phyloP scores from a whole-genome alignment of 2,888 invertebrate species.

The Halictus quadricinctus region DNA sequence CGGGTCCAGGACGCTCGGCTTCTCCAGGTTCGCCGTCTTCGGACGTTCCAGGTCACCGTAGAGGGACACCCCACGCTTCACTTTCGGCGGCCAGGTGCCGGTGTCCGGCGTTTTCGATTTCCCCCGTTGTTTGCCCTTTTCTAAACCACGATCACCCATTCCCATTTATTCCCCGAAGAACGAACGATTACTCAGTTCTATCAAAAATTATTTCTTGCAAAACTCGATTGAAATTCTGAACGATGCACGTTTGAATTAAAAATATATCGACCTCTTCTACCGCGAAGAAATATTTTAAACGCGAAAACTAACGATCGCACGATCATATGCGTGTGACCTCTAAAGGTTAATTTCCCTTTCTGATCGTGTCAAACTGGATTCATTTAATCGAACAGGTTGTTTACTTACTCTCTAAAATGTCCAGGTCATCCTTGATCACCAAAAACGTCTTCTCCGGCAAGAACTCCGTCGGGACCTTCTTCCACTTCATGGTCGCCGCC shows the following conservation, averaged over 20 bases:
- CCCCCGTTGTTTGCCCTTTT: conserved; percentile 38
- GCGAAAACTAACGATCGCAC: too few relatives aligned
- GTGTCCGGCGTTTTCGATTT: conserved; percentile 67
- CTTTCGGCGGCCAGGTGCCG: conserved; percentile 77
- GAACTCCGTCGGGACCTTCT: conserved; percentile 69
- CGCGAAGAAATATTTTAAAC: background rate
- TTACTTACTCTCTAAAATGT: conserved; percentile 55
- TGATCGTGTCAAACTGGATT: background rate
- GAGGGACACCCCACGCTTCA: conserved; percentile 65
- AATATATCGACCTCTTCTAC: background rate
- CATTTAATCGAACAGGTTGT: background rate
- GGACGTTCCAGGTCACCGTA: conserved; percentile 79
- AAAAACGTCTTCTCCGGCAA: conserved; percentile 78
- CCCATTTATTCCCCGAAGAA: background rate
- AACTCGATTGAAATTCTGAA: background rate
- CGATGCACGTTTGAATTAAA: background rate
- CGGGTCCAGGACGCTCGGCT: conserved; percentile 84
- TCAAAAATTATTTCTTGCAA: background rate
- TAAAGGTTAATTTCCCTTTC: background rate
- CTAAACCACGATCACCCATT: conserved; percentile 16
- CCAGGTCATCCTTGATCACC: conserved; percentile 72
- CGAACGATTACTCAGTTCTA: background rate
- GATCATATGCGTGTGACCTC: background rate
- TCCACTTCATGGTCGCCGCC: conserved; percentile 75
- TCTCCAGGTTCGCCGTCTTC: conserved; percentile 84